Evolutionary conservation across 2,113 vertebrate species (phyloP), one percentile per base, ranked within the genome.

Genomic region (Apteryx mantelli): DNA sequence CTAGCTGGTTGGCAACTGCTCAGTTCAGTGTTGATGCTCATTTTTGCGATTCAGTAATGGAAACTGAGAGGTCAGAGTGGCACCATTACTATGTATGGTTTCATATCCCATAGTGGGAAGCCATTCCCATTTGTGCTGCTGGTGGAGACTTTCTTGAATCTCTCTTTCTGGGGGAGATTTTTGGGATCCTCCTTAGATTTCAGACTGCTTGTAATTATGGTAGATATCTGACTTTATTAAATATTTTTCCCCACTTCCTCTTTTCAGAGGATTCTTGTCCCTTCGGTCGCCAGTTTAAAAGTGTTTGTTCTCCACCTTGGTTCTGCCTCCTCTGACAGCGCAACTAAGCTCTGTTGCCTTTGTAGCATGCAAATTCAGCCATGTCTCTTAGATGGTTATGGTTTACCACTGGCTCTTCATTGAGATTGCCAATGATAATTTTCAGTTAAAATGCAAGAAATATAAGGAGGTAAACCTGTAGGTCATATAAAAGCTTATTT

Each of bases 71-170:
- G 7, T 86, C 36, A 64, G 60, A 64, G 52, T 82, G 68, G 48
- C 32, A 82, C 19, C 5, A 0, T 70, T 21, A 10, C 0, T 0
- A 69, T 38, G 44, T 52, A 21, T 0, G 0, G 10, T 30, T 11
- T 50, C 48, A 83, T 36, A 22, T 15, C 64, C 0, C 3, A 16
- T 77, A 58, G 50, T 17, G 38, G 64, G 63, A 88, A 84, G 11
- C 42, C 6, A 9, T 84, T 82, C 44, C 48, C 34, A 13, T 50
- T 71, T 89, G 21, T 82, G n/a, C 40, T 94, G 71, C 48, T 92
- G 61, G 22, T 68, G 42, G 56, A 88, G 56, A 46, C 24, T 68
- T 86, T 2, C 50, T 26, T 73, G 38, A 65, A 44, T 83, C 20
- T 73, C 14, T 44, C 52, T 88, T 73, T 66, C 17, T 13, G 4